Base-by-base conservation (phyloP, 2,113 vertebrate genomes). In the Psephotus haematonotus region DNA sequence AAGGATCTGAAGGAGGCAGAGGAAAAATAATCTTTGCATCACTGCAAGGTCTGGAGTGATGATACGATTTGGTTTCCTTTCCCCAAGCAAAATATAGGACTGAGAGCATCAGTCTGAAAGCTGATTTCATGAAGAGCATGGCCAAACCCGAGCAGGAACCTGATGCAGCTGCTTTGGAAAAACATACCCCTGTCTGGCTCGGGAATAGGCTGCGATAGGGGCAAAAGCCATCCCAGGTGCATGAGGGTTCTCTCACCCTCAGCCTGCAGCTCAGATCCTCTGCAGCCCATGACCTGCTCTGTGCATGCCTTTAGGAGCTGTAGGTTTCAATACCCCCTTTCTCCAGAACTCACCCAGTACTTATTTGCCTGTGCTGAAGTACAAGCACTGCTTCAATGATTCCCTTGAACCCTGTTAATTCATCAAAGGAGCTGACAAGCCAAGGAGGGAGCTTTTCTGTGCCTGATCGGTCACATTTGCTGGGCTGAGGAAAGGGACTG, bases 61-160 rank as follows among this genome's bases (percentile, higher is more conserved):
- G 55, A 33, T 9, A 24, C 41, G 63, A 37, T 82, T 69, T 6
- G 49, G 13, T 31, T 76, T 49, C 41, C 33, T 88, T 65, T 33
- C 89, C 71, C 23, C 0, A 1, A 46, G 55, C 6, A 16, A 11
- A 64, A 20, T 3, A 6, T 1, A 39, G 39, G 20, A 9, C 62
- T 4, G 47, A 35, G 27, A 46, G 46, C 10, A 0, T 50, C 78
- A 55, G 55, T 3, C 62, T 90, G 86, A 79, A 69, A 92, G 86
- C 67, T 3, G 63, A n/a, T 76, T 69, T 74, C 53, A 5, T 0
- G 11, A 53, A 37, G 33, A 27, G 25, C 39, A 46, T 1, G 0
- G 78, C 82, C 78, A 68, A 91, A 82, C 16, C 65, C 2, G 1
- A 72, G 63, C 63, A 29, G 25, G 5, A 46, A 50, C 76, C 28